Evolutionary conservation across 1,140 invertebrate genomes (phyloP), one percentile per base, ranked within the genome.

Genomic region (Radopholus similis): DNA sequence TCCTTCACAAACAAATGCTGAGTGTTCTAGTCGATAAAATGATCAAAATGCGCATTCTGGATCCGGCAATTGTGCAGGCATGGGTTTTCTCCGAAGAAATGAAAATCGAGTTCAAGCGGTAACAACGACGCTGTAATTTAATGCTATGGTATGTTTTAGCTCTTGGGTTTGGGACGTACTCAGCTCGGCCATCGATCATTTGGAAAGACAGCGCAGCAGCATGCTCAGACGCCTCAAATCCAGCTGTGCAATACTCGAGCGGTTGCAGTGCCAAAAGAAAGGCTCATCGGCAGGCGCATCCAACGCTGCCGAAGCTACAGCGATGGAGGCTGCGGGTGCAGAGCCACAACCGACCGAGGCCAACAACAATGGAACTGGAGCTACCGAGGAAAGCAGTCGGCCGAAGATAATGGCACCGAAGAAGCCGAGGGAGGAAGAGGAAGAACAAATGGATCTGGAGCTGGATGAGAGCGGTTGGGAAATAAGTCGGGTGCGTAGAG

Each of bases 11-110:
- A 77, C 95, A 88, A 62, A 76, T 77, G 56, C 47, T 98, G 87
- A 89, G 90, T 38, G 91, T 97, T 0, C 85, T 98, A 0, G 90
- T 95, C 4, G 94, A 98, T 83, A 97, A 98, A 85, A 88, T 99
- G 85, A 86, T 98, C 3, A 96, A 97, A 85, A 95, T 93, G 38
- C 91, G 96, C 83, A 91, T 98, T 49, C 89, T 98, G 15, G 92
- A 97, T 80, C 95, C 93, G 81, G 91, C 92, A 66, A 90, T 93
- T 9, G 93, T 99, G 11, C 93, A 93, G 30, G 96, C 94, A 76
- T 99, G 95, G 95, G 89, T 99, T 62, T 99, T 99, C 85, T 95
- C 92, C 3, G 91, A 92, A 85, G 92, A 96, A 82, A 97, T 97
- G 92, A 87, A 87, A 26, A 83, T 87, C 8, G 74, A 76, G 57